Evolutionary conservation across 2,797 vertebrate genomes (phyloP), one percentile per base, ranked within the genome.

Genomic region (Gobionotothen gibberifrons): DNA sequence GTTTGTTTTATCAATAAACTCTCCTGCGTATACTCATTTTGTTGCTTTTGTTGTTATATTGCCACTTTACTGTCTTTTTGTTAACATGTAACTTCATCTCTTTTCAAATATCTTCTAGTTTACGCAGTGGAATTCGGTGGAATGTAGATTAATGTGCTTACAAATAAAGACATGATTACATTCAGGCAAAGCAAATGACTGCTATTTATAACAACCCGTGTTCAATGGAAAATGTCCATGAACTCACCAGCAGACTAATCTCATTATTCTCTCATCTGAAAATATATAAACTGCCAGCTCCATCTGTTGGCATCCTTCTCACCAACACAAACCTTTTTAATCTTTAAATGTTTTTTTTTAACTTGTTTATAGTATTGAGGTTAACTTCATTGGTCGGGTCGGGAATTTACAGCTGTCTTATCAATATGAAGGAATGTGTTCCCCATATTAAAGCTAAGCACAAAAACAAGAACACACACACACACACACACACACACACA

Each of bases 91-190:
- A 36, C 40, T 46, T 42, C 47, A 51, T 51, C 39, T n/a, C 36
- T 69, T 69, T 59, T 19, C 48, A 8, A 57, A 48, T 22, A 57
- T 17, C n/a, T 48, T 21, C 40, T 22, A n/a, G 32, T 10, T 42
- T 42, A 51, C 14, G n/a, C 15, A 40, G 11, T 14, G 19, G 40
- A 32, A 49, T n/a, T 26, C 22, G 58, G 19, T 49, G 19, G 26
- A 49, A 69, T 36, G 40, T 55, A 11, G 17, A 47, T 32, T 29
- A 29, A 29, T 66, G 39, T 19, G 36, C 9, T 54, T 39, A 62
- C 17, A 16, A 69, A 26, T 57, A 39, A 61, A 55, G 36, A 58
- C 26, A 69, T 42, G 0, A 51, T 15, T 17, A 17, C 15, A 12
- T 10, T 43, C 42, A 6, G 12, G 2, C 16, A 5, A 44, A 68